Conservation (phyloP, 1,140 invertebrate species). For the Penaeus vannamei region DNA sequence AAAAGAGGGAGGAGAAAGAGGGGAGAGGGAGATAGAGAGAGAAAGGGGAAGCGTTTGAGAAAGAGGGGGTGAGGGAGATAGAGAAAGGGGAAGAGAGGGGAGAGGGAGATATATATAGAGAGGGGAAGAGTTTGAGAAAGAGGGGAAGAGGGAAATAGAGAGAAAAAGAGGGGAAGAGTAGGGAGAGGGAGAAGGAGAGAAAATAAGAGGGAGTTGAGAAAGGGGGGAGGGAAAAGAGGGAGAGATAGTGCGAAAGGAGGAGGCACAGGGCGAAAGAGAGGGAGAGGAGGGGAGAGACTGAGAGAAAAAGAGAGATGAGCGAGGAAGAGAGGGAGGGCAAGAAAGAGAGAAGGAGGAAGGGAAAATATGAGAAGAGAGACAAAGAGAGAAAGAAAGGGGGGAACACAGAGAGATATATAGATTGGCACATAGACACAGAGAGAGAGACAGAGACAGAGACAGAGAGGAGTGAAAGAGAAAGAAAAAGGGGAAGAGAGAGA, state of each 20-base stretch:
- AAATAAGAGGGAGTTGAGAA: background rate
- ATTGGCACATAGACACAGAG: too few relatives aligned
- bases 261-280: background rate
- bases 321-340: too few relatives aligned
- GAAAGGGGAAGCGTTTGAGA: background rate
- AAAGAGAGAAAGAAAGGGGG: too few relatives aligned
- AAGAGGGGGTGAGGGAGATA: background rate
- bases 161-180: background rate
- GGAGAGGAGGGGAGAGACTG: background rate
- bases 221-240: too few relatives aligned
- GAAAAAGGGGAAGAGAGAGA: background rate
- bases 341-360: too few relatives aligned
- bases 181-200: background rate
- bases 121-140: background rate
- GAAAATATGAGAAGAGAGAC: too few relatives aligned
- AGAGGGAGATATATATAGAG: background rate
- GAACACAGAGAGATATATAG: too few relatives aligned
- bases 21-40: background rate
- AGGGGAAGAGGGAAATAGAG: background rate
- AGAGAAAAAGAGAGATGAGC: background rate
- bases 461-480: constrained; percentile 1
- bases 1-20: background rate
- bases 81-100: background rate
- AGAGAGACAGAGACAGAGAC: too few relatives aligned
- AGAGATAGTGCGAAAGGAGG: background rate